Percentiles rank a stretch among this genome's conserved stretches.
phyloP scores from a whole-genome alignment of 2,113 vertebrate species.

The Madoqua kirkii region DNA sequence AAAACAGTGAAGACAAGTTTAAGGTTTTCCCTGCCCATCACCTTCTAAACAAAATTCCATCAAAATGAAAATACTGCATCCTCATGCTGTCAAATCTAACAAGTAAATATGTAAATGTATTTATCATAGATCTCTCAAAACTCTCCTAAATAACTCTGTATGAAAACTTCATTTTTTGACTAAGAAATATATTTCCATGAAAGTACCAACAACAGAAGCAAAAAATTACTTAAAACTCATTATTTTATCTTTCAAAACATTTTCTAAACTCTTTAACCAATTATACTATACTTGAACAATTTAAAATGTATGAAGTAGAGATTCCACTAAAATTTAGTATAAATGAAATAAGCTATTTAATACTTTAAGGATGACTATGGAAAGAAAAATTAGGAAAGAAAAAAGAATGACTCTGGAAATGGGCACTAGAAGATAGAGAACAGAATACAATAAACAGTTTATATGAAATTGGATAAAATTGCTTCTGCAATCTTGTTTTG shows the following conservation, averaged over 20 bases:
- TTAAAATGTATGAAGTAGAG: not conserved
- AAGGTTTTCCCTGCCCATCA: not conserved
- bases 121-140: not conserved
- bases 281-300: not conserved
- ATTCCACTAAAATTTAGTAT: not conserved
- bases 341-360: not conserved
- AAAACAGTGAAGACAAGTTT: not conserved
- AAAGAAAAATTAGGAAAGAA: not conserved
- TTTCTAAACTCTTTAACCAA: constrained; percentile 25
- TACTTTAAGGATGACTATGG: not conserved
- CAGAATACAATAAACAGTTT: not conserved
- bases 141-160: not conserved
- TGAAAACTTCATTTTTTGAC: not conserved
- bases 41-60: constrained; percentile 31
- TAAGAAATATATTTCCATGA: not conserved
- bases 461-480: not conserved
- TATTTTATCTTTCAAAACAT: constrained; percentile 18
- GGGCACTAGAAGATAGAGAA: not conserved
- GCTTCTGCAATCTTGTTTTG: not conserved
- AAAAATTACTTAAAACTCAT: not conserved
- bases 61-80: constrained; percentile 10
- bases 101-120: not conserved
- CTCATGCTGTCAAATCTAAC: not conserved
- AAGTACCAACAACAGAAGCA: not conserved
- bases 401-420: not conserved